Conservation (phyloP, 2,797 vertebrate genomes). For the Petrocephalus schoutedeni region DNA sequence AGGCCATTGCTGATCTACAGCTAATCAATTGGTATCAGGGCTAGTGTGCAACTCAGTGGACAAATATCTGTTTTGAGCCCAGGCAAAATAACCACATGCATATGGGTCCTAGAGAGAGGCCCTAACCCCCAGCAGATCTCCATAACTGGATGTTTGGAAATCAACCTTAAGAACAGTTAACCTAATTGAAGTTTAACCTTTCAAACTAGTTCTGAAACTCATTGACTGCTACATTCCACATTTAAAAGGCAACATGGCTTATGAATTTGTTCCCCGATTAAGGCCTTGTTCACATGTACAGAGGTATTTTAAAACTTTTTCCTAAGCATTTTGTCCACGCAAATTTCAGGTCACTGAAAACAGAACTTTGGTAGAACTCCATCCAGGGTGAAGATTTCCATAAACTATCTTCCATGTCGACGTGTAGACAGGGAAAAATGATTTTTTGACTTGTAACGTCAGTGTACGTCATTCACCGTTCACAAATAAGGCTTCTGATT, state of each 20-base stretch:
- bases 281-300: no score
- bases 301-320: no score
- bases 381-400: no score
- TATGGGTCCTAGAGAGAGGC: not conserved
- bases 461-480: no score
- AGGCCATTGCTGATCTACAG: not conserved
- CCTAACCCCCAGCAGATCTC: not conserved
- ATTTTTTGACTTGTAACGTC: no score
- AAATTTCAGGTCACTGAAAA: no score
- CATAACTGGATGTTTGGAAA: not conserved
- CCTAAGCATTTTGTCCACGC: no score
- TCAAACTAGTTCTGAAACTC: not conserved
- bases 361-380: no score
- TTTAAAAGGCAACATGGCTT: not conserved
- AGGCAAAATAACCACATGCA: not conserved
- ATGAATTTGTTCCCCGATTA: not conserved
- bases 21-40: not conserved
- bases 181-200: not conserved
- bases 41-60: not conserved
- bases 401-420: no score
- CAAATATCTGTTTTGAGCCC: not conserved
- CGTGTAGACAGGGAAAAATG: no score
- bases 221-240: not conserved
- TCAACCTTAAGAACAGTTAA: not conserved
- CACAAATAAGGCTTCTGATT: no score